Evolutionary conservation across 2,113 vertebrate species (phyloP).

Genomic region (Ahaetulla prasina): DNA sequence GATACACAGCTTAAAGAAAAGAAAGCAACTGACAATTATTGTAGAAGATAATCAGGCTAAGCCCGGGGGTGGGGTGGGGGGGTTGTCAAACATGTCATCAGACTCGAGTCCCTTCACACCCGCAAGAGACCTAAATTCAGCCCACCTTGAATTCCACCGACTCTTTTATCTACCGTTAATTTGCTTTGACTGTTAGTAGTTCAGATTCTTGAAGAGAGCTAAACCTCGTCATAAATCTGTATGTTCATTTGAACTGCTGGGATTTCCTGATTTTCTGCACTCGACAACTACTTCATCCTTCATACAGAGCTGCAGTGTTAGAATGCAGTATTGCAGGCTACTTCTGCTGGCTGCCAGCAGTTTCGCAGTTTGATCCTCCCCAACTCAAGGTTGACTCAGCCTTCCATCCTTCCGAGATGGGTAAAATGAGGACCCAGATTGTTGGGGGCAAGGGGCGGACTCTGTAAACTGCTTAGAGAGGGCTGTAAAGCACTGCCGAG

Average conservation of each 20-base stretch:
- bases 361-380: no score
- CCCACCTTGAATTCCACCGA: background rate
- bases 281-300: background rate
- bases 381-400: no score
- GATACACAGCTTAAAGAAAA: background rate
- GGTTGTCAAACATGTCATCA: no score
- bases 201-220: background rate
- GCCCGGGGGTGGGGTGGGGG: background rate
- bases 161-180: background rate
- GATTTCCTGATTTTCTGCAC: background rate
- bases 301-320: no score
- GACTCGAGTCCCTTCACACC: background rate
- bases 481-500: no score
- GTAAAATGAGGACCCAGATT: no score
- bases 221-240: background rate
- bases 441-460: no score
- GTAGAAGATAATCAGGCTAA: background rate
- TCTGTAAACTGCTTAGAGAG: no score
- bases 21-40: background rate
- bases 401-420: no score
- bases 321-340: no score
- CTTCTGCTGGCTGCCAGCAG: no score
- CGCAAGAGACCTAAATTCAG: background rate
- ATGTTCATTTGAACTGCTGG: background rate
- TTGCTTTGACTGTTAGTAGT: background rate